These are phyloP conservation scores for Vidua chalybeata DNA, from an alignment of 2,113 vertebrate species.

Conservation along the genomic window DNA sequence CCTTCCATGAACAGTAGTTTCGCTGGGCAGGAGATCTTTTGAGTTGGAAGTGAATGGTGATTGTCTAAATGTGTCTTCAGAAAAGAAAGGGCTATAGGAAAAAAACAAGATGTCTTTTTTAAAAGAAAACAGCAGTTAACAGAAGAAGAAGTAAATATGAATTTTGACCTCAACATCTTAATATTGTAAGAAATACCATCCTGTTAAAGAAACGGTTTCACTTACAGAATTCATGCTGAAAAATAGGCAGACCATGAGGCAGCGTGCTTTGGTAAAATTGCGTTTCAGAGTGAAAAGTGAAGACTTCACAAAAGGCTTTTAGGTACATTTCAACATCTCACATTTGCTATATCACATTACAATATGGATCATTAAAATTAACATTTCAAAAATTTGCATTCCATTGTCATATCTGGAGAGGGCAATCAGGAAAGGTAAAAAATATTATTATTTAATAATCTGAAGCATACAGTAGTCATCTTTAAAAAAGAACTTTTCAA, in stretches of 20 bases:
- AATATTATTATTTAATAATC: background rate
- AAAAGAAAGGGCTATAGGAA: conserved; percentile 88
- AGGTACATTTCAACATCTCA: background rate
- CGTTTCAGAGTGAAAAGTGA: background rate
- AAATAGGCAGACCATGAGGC: background rate
- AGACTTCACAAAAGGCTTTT: background rate
- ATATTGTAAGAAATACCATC: background rate
- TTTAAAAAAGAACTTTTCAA: background rate
- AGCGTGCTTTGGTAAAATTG: background rate
- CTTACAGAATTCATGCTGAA: background rate
- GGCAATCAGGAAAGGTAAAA: background rate
- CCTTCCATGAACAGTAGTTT: conserved; percentile 85
- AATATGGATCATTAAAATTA: background rate
- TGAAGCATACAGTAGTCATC: background rate
- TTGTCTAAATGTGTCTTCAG: conserved; percentile 97
- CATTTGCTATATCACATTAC: background rate
- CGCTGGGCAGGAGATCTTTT: conserved; percentile 90
- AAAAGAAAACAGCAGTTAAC: background rate
- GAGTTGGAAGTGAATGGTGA: conserved; percentile 93
- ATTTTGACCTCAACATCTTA: background rate
- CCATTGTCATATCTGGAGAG: background rate
- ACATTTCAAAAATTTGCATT: background rate
- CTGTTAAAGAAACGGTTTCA: background rate
- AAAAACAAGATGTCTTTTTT: conserved; percentile 35
- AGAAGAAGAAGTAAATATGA: background rate